Percentiles rank a stretch among this genome's conserved stretches.
phyloP scores from a whole-genome alignment of 2,113 vertebrate genomes.

The Arizona elegans region DNA sequence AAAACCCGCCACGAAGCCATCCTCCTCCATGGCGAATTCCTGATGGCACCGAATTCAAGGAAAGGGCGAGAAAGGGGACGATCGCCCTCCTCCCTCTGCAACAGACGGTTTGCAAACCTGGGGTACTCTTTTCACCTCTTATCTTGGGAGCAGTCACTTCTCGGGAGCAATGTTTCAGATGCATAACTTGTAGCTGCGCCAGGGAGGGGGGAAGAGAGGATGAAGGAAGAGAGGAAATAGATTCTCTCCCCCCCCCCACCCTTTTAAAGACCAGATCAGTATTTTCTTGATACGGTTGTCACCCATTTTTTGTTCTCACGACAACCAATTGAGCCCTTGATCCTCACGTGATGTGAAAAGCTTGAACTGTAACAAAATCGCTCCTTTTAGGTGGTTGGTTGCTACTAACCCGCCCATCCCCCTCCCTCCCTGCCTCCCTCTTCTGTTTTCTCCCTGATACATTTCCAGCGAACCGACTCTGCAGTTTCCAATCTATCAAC shows the following conservation, averaged over 20 bases:
- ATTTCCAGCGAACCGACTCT: constrained; percentile 65
- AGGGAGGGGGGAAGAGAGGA: not conserved
- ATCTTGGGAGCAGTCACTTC: constrained; percentile 8
- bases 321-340: constrained; percentile 74
- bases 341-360: constrained; percentile 75
- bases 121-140: constrained; percentile 50
- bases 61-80: constrained; percentile 53
- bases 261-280: constrained; percentile 64
- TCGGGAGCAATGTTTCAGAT: constrained; percentile 58
- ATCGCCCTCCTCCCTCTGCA: constrained; percentile 18
- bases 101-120: constrained; percentile 51
- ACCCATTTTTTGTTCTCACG: constrained; percentile 74
- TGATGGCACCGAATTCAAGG: constrained; percentile 55
- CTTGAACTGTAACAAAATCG: constrained; percentile 75
- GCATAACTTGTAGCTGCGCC: constrained; percentile 61
- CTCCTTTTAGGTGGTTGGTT: constrained; percentile 73
- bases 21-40: constrained; percentile 19
- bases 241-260: not conserved
- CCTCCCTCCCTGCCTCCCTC: not conserved
- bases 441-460: constrained; percentile 30
- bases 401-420: constrained; percentile 63
- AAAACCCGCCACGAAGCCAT: not conserved
- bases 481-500: constrained; percentile 68
- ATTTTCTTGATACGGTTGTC: constrained; percentile 71
- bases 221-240: constrained; percentile 22